Evolutionary conservation across 2,888 invertebrate species (phyloP), one percentile per base, ranked within the genome.

Genomic region (Chrysodeixis includens): DNA sequence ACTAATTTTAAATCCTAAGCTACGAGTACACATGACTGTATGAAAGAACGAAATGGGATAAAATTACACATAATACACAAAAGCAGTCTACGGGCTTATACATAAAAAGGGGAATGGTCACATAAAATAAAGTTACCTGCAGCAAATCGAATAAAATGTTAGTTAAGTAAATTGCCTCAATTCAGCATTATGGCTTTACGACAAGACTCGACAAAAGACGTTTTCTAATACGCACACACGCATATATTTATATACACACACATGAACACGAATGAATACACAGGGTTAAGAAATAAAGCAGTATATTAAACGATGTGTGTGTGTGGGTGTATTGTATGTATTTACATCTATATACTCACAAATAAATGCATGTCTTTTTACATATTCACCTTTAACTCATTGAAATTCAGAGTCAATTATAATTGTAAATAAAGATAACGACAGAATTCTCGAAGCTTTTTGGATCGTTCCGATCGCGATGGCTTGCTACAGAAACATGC

Each of bases 81-180:
- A 40, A 40, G 10, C 5, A 40, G 14, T 40, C 40, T 40, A 5
- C 1, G n/a, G n/a, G 40, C n/a, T 5, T n/a, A 14, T 40, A 40
- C 40, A 40, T 40, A 40, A 40, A 40, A 40, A n/a, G 40, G n/a
- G 40, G 40, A 40, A 40, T 40, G 40, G 5, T 46, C 18, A 18
- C 46, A 18, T 46, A 46, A 46, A 46, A 46, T 0, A 46, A 46
- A 46, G 18, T 46, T 46, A 46, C 46, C 46, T 46, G 18, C 46
- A 18, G 46, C 46, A 18, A 46, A 18, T 46, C 18, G 46, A 46
- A 46, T 46, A 46, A 46, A 46, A 46, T 1, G 18, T 18, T 18
- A 18, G 46, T 46, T 46, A 46, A 46, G 46, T 18, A 46, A 40
- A 46, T 46, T 46, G 46, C 16, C 46, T 18, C 46, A 46, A 46